A percentile compares a stretch with the other conserved stretches of the same genome.
Evolutionary conservation across 2,113 vertebrate genomes (phyloP).

Genomic region (Gymnorhina tibicen): DNA sequence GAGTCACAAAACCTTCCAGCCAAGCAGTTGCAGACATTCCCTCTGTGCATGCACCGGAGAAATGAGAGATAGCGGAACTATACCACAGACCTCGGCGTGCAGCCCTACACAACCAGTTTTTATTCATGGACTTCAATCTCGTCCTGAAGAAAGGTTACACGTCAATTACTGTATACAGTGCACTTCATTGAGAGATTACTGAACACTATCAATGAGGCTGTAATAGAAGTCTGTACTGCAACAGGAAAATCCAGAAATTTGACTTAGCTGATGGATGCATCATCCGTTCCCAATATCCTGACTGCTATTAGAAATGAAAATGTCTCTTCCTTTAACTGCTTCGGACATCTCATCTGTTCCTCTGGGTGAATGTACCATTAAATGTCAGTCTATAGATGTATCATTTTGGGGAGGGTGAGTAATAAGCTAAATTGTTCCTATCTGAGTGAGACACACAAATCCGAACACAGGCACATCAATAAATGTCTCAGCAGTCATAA

Average conservation of each 20-base stretch:
- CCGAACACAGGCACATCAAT: not conserved
- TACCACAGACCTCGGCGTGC: not conserved
- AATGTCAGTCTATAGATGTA: not conserved
- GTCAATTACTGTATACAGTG: not conserved
- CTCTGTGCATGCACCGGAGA: not conserved
- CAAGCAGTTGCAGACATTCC: not conserved
- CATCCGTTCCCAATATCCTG: not conserved
- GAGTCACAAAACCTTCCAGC: not conserved
- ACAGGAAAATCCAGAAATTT: constrained; percentile 16
- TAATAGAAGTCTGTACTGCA: not conserved
- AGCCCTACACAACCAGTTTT: not conserved
- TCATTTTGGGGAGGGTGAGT: not conserved
- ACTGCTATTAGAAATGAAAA: constrained; percentile 37
- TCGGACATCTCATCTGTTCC: constrained; percentile 31
- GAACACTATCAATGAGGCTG: not conserved
- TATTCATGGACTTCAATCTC: not conserved
- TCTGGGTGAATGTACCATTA: constrained; percentile 13
- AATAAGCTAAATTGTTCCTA: not conserved
- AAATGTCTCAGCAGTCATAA: not conserved
- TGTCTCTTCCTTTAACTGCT: constrained; percentile 24
- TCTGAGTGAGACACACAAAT: not conserved
- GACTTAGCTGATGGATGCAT: not conserved
- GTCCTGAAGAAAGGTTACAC: not conserved
- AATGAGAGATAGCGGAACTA: not conserved
- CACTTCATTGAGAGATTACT: constrained; percentile 23